Evolutionary conservation across 2,797 vertebrate genomes (phyloP).

Genomic region (Centropyge bicolor): DNA sequence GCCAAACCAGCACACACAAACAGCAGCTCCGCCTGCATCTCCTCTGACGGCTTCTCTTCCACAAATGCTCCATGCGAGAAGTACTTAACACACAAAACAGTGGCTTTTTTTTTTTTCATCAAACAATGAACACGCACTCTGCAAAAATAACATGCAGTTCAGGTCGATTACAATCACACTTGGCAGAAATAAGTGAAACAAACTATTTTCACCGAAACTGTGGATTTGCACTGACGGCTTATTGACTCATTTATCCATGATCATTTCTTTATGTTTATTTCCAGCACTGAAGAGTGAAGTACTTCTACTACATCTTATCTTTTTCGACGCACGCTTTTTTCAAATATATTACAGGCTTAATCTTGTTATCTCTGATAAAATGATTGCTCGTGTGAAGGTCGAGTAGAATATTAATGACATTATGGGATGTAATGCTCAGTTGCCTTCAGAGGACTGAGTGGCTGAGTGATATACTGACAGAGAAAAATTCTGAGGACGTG

Average conservation of each 20-base stretch:
- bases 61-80: constrained; percentile 7
- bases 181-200: neutral
- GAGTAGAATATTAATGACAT: constrained; percentile 11
- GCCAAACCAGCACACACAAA: constrained; percentile 51
- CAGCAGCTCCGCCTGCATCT: constrained; percentile 36
- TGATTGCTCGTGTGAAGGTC: constrained; percentile 2
- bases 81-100: constrained; percentile 12
- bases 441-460: constrained; percentile 1
- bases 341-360: neutral
- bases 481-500: neutral
- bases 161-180: neutral
- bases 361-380: constrained; percentile 4
- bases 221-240: neutral
- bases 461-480: neutral
- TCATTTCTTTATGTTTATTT: neutral
- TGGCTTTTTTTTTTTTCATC: constrained; percentile 27
- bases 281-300: neutral
- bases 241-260: neutral
- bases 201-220: neutral
- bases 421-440: constrained; percentile 1
- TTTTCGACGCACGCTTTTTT: neutral
- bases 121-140: neutral
- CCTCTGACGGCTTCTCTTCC: constrained; percentile 39
- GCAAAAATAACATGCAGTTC: neutral
- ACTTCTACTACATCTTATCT: neutral